These are phyloP conservation scores for Lamprologus lemairii DNA, from an alignment of 2,113 vertebrate genomes.

Conservation along the genomic window DNA sequence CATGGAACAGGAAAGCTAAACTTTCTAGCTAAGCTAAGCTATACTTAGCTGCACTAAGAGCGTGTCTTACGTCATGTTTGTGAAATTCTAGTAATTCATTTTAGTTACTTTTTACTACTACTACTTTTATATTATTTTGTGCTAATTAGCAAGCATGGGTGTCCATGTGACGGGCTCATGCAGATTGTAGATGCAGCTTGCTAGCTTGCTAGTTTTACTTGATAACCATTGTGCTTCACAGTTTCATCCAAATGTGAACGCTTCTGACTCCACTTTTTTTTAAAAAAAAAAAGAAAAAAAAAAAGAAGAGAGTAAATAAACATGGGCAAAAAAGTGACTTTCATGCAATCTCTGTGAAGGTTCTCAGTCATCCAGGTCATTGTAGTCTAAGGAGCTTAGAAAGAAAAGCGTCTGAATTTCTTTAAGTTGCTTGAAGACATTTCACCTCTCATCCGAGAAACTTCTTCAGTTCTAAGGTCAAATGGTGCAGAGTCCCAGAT, in stretches of 20 bases:
- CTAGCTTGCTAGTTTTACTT: background rate
- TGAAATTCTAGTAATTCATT: background rate
- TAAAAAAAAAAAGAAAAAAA: accelerated
- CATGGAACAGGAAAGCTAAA: background rate
- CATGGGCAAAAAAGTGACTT: background rate
- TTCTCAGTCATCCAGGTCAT: background rate
- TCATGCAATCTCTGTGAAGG: background rate
- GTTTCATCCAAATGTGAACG: background rate
- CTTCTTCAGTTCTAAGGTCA: background rate
- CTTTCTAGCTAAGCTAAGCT: background rate
- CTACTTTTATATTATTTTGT: background rate
- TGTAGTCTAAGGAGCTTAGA: background rate
- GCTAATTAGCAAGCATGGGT: background rate
- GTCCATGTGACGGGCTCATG: background rate
- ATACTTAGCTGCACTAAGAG: background rate
- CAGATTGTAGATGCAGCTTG: background rate
- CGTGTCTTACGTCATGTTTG: background rate
- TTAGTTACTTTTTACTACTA: background rate
- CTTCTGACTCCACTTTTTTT: background rate
- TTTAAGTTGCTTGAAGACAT: background rate
- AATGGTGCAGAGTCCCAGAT: background rate
- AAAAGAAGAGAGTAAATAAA: background rate
- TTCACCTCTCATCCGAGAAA: background rate
- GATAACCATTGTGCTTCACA: background rate
- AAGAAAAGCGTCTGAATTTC: background rate